Conservation (phyloP, 2,797 vertebrate species). For the Oreortyx pictus region DNA sequence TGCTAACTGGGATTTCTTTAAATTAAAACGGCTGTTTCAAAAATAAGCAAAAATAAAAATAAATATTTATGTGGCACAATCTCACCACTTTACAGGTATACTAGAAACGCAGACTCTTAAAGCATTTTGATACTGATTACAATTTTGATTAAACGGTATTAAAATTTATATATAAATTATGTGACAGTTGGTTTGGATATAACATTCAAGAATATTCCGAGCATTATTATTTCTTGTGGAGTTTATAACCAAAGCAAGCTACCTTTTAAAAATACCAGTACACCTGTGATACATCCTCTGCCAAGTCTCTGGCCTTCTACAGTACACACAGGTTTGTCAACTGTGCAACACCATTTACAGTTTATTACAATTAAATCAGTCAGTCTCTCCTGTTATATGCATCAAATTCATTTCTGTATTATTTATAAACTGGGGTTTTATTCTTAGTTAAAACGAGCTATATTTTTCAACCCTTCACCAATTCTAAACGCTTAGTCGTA, state of each 20-base stretch:
- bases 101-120: slow-evolving; percentile 75
- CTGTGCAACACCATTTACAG: slow-evolving; percentile 82
- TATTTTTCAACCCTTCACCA: slow-evolving; percentile 68
- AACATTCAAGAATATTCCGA: slow-evolving; percentile 61
- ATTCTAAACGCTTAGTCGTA: slow-evolving; percentile 71
- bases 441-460: slow-evolving; percentile 79
- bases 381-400: slow-evolving; percentile 81
- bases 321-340: slow-evolving; percentile 83
- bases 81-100: slow-evolving; percentile 75
- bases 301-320: slow-evolving; percentile 79
- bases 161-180: slow-evolving; percentile 74
- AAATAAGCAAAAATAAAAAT: slow-evolving; percentile 72
- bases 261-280: slow-evolving; percentile 67
- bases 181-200: slow-evolving; percentile 66
- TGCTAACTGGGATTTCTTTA: slow-evolving; percentile 70
- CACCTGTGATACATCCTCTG: slow-evolving; percentile 79
- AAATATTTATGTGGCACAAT: slow-evolving; percentile 76
- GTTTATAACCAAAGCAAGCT: slow-evolving; percentile 69
- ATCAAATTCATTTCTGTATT: slow-evolving; percentile 78
- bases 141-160: slow-evolving; percentile 77
- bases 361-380: slow-evolving; percentile 81
- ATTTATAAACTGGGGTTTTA: slow-evolving; percentile 77
- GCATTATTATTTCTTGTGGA: slow-evolving; percentile 70
- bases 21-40: slow-evolving; percentile 71
- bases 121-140: slow-evolving; percentile 75